These are phyloP conservation scores for Diarsia rubi DNA, from an alignment of 2,888 invertebrate genomes.

Conservation along the genomic window DNA sequence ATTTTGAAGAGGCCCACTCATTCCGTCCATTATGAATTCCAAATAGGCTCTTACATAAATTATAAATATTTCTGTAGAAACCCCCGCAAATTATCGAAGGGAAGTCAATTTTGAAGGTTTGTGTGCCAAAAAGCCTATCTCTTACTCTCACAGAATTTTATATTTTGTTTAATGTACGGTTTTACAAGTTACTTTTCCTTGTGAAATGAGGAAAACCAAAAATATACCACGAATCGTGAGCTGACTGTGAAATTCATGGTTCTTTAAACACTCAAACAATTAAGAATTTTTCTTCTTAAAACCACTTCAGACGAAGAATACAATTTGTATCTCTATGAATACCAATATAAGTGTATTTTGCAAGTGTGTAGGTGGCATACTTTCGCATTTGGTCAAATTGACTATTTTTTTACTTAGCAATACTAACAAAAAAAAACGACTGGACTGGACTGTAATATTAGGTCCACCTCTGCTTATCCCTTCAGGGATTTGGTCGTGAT, in stretches of 20 bases:
- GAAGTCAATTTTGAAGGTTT: constrained; percentile 62
- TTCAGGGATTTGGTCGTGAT: no score
- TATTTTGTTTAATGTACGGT: constrained; percentile 45
- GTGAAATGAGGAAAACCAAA: constrained; percentile 24
- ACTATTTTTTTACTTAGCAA: background rate
- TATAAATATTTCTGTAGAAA: constrained; percentile 61
- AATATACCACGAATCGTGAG: constrained; percentile 3
- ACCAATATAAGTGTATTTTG: background rate
- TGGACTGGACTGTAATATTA: no score
- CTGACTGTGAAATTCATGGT: background rate
- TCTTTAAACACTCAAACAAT: constrained; percentile 7
- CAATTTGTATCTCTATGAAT: no score
- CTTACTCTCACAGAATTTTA: constrained; percentile 35
- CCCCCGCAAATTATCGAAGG: constrained; percentile 62
- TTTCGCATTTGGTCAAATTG: background rate
- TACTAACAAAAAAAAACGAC: background rate
- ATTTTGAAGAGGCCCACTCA: constrained; percentile 47
- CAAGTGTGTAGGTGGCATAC: background rate
- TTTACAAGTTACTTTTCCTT: constrained; percentile 20
- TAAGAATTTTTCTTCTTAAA: background rate
- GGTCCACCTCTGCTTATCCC: no score
- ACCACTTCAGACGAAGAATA: background rate
- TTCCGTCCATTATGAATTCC: constrained; percentile 61
- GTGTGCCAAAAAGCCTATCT: constrained; percentile 48
- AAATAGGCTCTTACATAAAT: constrained; percentile 64